Conservation (phyloP, 2,888 invertebrate species). For the Colostygia pectinataria region DNA sequence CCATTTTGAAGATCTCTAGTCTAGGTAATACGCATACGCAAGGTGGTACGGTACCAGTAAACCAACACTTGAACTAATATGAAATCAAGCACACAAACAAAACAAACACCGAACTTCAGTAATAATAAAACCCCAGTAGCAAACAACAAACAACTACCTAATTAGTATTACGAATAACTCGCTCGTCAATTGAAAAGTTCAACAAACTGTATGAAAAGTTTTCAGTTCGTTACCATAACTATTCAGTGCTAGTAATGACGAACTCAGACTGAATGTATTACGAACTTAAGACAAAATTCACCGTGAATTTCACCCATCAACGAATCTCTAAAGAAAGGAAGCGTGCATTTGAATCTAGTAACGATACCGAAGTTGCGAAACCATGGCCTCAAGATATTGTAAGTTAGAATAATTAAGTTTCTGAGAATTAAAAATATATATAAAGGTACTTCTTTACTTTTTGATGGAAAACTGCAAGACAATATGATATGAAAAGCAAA, state of each 20-base stretch:
- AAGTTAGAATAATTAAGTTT: not conserved
- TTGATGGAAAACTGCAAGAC: too few species aligned
- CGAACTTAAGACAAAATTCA: slow-evolving; percentile 8
- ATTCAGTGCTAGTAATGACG: slow-evolving; percentile 13
- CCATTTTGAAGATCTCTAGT: too few species aligned
- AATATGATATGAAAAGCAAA: too few species aligned
- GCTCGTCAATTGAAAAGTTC: slow-evolving; percentile 8
- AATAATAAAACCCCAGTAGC: not conserved
- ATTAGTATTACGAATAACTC: slow-evolving; percentile 8
- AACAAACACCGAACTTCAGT: not conserved
- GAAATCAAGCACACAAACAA: too few species aligned
- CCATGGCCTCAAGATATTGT: not conserved
- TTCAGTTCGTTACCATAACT: slow-evolving; percentile 13
- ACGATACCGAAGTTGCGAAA: not conserved
- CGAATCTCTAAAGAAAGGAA: slow-evolving; percentile 5
- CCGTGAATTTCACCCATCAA: slow-evolving; percentile 7
- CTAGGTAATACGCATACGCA: too few species aligned
- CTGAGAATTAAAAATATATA: too few species aligned
- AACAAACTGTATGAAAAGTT: slow-evolving; percentile 16
- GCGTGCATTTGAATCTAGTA: slow-evolving; percentile 6
- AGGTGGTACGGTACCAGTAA: too few species aligned
- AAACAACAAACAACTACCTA: slow-evolving; percentile 7
- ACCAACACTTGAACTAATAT: too few species aligned
- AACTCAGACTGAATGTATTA: slow-evolving; percentile 11
- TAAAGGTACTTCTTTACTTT: too few species aligned